Evolutionary conservation across 64 coral and sea anemone genomes (phyloP).

Genomic region (Montipora cactus): DNA sequence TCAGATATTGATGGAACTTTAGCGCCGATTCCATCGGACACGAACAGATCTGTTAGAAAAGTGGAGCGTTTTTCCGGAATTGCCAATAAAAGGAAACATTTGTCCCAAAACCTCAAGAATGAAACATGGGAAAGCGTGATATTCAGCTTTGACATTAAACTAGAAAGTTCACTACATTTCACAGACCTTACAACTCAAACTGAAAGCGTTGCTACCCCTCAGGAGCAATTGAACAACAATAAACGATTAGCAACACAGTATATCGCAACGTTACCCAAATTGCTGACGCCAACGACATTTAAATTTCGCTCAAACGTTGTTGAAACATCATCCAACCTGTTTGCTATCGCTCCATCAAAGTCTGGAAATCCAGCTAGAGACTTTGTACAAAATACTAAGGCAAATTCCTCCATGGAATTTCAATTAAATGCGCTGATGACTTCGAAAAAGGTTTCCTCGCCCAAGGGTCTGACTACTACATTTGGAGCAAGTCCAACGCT

Average conservation of each 20-base stretch:
- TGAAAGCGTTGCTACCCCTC: background rate
- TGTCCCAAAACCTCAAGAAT: no score
- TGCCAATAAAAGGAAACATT: background rate
- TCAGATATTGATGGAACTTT: constrained; percentile 68
- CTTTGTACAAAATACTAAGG: background rate
- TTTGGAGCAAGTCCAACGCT: background rate
- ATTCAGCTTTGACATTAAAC: background rate
- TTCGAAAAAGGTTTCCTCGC: background rate
- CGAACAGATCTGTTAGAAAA: background rate
- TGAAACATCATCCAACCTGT: background rate
- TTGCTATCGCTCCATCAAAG: background rate
- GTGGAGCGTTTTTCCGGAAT: background rate
- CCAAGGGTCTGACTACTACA: background rate
- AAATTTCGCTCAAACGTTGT: background rate
- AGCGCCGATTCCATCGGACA: constrained; percentile 1
- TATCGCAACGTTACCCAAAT: background rate
- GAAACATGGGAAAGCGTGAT: background rate
- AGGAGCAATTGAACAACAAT: background rate
- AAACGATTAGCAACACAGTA: background rate
- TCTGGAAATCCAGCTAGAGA: background rate
- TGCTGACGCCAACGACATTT: background rate
- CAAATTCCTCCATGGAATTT: background rate
- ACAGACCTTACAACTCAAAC: background rate
- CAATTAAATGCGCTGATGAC: background rate
- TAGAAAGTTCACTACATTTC: background rate